Percentiles rank a stretch among this genome's conserved stretches.
Conservation (phyloP, 2,888 invertebrate species). For the Melitaea athalia region DNA sequence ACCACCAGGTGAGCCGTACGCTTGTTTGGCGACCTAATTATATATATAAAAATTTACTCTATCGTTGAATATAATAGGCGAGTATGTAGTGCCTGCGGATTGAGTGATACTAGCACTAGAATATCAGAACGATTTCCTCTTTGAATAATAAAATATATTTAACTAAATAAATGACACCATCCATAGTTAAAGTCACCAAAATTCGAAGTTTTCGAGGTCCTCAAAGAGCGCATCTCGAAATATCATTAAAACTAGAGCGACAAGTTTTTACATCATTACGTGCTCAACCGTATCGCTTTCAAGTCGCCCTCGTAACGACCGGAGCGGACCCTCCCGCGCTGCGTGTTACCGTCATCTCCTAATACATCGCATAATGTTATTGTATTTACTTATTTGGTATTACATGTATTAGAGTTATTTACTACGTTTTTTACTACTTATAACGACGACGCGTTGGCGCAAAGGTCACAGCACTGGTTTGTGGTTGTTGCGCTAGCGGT, state of each 20-base stretch:
- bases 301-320: conserved; percentile 43
- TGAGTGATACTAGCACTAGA: too few species aligned
- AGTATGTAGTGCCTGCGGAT: too few species aligned
- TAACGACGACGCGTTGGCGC: too few species aligned
- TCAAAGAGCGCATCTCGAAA: conserved; percentile 14
- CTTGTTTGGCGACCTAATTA: too few species aligned
- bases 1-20: too few species aligned
- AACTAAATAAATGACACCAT: background rate
- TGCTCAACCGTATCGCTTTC: conserved; percentile 64
- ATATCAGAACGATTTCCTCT: too few species aligned
- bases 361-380: conserved; percentile 35
- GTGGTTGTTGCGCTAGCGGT: too few species aligned
- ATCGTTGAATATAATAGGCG: too few species aligned
- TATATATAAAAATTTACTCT: too few species aligned
- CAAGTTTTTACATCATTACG: conserved; percentile 53
- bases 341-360: conserved; percentile 41
- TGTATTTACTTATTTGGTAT: conserved; percentile 20
- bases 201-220: background rate
- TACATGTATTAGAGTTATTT: background rate
- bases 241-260: conserved; percentile 44
- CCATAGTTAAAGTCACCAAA: background rate
- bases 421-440: too few species aligned
- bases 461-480: too few species aligned
- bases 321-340: conserved; percentile 41
- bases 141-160: too few species aligned